phyloP scores from a whole-genome alignment of 2,113 vertebrate genomes.

The Pelusios castaneus region DNA sequence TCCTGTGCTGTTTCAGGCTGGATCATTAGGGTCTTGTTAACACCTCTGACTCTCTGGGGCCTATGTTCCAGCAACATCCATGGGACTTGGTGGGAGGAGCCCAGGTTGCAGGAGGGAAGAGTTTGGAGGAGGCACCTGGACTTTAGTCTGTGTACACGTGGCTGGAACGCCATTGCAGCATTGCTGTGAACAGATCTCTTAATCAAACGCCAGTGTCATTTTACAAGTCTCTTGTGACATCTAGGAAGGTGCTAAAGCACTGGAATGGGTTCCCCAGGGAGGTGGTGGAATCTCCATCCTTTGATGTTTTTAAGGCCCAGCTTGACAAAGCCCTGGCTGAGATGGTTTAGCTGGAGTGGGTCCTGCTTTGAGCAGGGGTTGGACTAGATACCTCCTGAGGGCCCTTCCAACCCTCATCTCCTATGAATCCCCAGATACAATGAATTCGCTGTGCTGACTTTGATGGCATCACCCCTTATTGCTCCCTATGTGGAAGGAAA shows the following conservation, averaged over 20 bases:
- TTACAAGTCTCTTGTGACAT: not conserved
- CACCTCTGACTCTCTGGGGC: no score
- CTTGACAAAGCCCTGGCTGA: no score
- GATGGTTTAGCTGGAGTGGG: no score
- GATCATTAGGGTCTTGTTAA: no score
- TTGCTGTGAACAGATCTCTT: not conserved
- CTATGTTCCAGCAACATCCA: not conserved
- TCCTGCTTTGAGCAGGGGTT: no score
- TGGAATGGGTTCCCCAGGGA: no score
- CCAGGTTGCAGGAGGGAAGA: not conserved
- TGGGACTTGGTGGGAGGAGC: not conserved
- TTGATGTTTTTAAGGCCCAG: no score
- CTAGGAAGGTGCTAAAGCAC: no score
- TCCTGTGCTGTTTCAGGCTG: no score
- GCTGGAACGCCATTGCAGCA: not conserved
- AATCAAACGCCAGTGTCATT: not conserved
- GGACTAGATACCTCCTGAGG: no score
- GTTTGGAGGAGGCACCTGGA: not conserved
- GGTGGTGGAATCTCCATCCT: no score
- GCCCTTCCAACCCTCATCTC: no score
- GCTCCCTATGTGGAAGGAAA: not conserved
- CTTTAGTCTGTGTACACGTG: not conserved
- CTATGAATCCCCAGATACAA: not conserved
- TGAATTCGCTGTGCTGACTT: not conserved
- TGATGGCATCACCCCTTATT: not conserved